Conservation (phyloP, 2,797 vertebrate species). For the Rhinogobio ventralis region DNA sequence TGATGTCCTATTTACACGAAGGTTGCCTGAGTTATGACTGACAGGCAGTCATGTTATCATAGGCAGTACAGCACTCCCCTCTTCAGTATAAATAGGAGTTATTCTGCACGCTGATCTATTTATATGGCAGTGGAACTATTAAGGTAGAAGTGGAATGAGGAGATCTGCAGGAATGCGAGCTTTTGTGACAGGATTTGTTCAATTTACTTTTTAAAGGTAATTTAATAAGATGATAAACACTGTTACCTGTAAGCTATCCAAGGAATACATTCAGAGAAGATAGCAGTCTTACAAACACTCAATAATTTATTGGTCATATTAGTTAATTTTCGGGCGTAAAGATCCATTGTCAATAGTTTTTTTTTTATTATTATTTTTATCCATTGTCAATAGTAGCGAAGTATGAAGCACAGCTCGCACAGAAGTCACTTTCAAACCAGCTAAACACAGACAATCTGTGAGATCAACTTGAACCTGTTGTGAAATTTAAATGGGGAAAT, state of each 20-base stretch:
- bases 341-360: background rate
- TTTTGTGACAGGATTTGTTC: background rate
- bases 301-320: background rate
- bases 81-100: slow-evolving; percentile 20
- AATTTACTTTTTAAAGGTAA: background rate
- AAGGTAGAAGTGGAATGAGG: background rate
- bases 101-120: background rate
- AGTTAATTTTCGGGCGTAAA: background rate
- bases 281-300: background rate
- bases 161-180: background rate
- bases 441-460: background rate
- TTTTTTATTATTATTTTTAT: too few relatives aligned
- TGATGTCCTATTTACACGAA: slow-evolving; percentile 13
- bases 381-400: background rate
- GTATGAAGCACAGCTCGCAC: background rate
- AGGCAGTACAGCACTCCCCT: background rate
- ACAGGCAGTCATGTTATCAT: background rate
- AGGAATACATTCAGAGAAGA: background rate
- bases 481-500: background rate
- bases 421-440: background rate
- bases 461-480: background rate
- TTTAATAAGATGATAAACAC: background rate
- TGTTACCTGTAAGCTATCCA: background rate
- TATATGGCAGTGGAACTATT: background rate
- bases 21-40: slow-evolving; percentile 2